Base-by-base conservation (phyloP, 1,140 invertebrate genomes). In the Drosophila simulans region DNA sequence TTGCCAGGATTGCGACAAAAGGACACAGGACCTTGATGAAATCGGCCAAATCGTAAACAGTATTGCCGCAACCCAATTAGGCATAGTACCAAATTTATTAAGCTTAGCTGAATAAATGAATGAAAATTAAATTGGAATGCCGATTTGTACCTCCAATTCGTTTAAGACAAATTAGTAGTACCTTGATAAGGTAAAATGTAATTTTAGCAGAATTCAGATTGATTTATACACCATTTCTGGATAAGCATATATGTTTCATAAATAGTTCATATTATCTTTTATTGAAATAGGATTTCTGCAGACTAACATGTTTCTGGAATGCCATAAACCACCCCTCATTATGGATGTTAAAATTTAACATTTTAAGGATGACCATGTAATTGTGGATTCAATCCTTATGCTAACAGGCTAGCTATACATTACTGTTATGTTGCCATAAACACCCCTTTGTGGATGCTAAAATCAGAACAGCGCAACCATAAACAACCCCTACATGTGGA, bases 61-160 rank as follows among this genome's bases (percentile, higher is more conserved):
- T 68, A 68, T 57, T 63, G 57, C 45, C 48, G 43, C 51, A 74
- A 85, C 58, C 77, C 68, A 86, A 80, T 85, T 81, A 74, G 68
- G 35, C 64, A 57, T 49, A 56, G 46, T 55, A 73, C 37, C 58
- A 74, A 43, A 74, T 73, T 73, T 73, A 81, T 77, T 37, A 58
- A 37, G 22, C 48, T 43, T 34, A 42, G 42, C 37, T 22, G 17
- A 17, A 17, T 17, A 0, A 17, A 1, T 12, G 13, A 27, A n/a
- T 48, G 22, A n/a, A 27, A 48, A 48, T 27, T 4, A 73, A 75
- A 82, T 56, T 10, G 13, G 31, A 39, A 20, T 53, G 45, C 45
- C 43, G 48, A 70, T 45, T 49, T 42, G 43, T 22, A 34, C 8
- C 45, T 4, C 2, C 15, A 3, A 20, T 43, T 43, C 17, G 10